Conservation (phyloP, 1,140 invertebrate genomes). For the Diplogasteroides magnus region DNA sequence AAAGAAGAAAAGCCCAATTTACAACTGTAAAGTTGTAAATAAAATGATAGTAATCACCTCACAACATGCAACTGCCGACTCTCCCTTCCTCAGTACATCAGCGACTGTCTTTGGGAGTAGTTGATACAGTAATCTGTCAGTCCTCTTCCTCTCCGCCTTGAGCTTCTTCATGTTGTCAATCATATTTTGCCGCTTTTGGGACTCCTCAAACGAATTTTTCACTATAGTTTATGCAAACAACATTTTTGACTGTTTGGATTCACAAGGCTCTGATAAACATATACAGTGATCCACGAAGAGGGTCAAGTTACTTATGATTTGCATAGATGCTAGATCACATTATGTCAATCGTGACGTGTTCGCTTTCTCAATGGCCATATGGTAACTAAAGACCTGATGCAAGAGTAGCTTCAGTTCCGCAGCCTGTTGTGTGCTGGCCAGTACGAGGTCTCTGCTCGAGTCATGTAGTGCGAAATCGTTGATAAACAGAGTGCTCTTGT, state of each 20-base stretch:
- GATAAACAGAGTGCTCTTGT: conserved; percentile 83
- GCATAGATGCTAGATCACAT: too few relatives aligned
- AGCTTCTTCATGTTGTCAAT: conserved; percentile 92
- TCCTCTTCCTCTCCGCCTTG: conserved; percentile 88
- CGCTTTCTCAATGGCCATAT: too few relatives aligned
- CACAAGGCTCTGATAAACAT: too few relatives aligned
- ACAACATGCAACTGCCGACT: conserved; percentile 88
- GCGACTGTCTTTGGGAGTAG: conserved; percentile 98
- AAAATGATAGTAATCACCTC: conserved; percentile 69
- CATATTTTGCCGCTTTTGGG: conserved; percentile 88
- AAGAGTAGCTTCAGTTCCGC: conserved; percentile 88
- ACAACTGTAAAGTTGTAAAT: too few relatives aligned
- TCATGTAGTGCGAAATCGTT: conserved; percentile 97
- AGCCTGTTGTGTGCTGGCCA: conserved; percentile 91
- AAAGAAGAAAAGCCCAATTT: too few relatives aligned
- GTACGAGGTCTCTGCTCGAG: conserved; percentile 85
- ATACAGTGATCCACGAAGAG: too few relatives aligned
- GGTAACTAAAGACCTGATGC: conserved; percentile 67
- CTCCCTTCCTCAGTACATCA: conserved; percentile 80
- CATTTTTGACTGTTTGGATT: not conserved
- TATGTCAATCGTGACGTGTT: too few relatives aligned
- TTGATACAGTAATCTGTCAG: conserved; percentile 89
- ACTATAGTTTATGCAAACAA: not conserved
- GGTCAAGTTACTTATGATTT: too few relatives aligned
- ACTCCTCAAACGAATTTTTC: conserved; percentile 63